phyloP scores from a whole-genome alignment of 2,888 invertebrate species.

The Stenurella melanura region DNA sequence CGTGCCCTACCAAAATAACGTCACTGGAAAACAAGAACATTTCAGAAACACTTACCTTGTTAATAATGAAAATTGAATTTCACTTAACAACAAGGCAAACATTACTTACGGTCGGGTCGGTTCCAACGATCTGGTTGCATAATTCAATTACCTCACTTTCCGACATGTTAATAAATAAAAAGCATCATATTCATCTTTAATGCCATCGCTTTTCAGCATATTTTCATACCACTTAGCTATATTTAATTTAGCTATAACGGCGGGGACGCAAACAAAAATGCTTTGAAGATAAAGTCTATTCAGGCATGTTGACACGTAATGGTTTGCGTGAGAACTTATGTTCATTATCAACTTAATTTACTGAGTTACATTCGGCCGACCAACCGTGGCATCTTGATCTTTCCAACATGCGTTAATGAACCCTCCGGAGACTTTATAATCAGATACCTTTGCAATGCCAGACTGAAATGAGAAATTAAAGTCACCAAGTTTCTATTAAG shows the following conservation, averaged over 20 bases:
- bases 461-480: conserved; percentile 55
- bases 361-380: conserved; percentile 53
- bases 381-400: conserved; percentile 55
- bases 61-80: not conserved
- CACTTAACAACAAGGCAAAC: conserved; percentile 21
- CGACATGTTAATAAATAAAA: conserved; percentile 17
- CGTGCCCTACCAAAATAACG: not conserved
- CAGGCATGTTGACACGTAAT: conserved; percentile 50
- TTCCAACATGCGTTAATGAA: conserved; percentile 59
- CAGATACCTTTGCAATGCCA: conserved; percentile 53
- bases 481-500: conserved; percentile 45
- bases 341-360: conserved; percentile 51
- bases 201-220: conserved; percentile 2
- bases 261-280: conserved; percentile 33
- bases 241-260: conserved; percentile 24
- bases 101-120: not conserved
- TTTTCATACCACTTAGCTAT: conserved; percentile 19
- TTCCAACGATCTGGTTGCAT: not conserved
- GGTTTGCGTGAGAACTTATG: conserved; percentile 53
- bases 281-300: conserved; percentile 42
- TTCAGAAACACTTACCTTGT: conserved; percentile 4
- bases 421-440: conserved; percentile 55
- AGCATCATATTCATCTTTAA: conserved; percentile 15
- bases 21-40: not conserved
- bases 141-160: conserved; percentile 4